Evolutionary conservation across 2,113 vertebrate genomes (phyloP).

Genomic region (Myanophis thanlyinensis): DNA sequence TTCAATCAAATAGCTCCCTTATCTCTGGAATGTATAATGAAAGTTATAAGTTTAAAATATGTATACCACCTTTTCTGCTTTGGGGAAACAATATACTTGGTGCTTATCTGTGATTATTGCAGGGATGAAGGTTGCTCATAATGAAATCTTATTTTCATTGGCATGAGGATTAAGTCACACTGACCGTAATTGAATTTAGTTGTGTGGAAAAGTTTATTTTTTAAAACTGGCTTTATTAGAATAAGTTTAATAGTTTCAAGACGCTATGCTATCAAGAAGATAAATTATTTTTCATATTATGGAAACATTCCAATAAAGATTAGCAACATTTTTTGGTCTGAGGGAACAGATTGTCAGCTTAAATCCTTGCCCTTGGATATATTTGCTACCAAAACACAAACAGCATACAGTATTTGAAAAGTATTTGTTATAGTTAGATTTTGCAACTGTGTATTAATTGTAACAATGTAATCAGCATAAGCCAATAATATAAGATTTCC

Average conservation of each 20-base stretch:
- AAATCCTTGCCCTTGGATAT: background rate
- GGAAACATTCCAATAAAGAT: background rate
- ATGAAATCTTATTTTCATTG: background rate
- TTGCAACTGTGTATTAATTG: background rate
- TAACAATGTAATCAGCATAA: background rate
- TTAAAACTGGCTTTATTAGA: background rate
- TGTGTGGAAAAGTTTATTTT: background rate
- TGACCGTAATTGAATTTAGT: background rate
- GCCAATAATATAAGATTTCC: background rate
- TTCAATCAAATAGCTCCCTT: slow-evolving; percentile 15
- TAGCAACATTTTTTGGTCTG: background rate
- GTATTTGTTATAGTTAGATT: background rate
- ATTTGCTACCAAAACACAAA: background rate
- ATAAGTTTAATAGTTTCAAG: background rate
- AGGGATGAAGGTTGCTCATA: background rate
- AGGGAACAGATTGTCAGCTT: background rate
- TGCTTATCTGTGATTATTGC: background rate
- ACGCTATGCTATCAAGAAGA: background rate
- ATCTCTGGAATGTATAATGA: slow-evolving; percentile 45
- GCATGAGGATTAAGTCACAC: background rate
- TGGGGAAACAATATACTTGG: background rate
- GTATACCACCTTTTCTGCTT: slow-evolving; percentile 3
- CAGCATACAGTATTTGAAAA: background rate
- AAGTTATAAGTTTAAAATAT: slow-evolving; percentile 47
- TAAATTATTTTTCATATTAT: background rate